Conservation (phyloP, 2,113 vertebrate genomes). For the Pavo muticus region DNA sequence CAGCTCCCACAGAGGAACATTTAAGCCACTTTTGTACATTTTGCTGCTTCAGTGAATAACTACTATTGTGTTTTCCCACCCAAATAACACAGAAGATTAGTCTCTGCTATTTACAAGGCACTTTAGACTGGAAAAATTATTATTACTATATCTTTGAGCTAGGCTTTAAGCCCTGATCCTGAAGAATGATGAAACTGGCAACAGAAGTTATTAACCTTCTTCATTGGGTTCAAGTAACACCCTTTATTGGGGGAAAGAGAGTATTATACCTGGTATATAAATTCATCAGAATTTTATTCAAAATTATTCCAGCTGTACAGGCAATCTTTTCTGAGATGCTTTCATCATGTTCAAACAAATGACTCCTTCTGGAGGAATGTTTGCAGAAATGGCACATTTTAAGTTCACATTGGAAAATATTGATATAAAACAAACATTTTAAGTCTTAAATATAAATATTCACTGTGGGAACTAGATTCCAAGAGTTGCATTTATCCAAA, state of each 20-base stretch:
- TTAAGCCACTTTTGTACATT: slow-evolving; percentile 1
- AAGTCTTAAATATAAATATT: background rate
- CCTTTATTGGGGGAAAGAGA: background rate
- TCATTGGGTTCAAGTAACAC: background rate
- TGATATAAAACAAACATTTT: slow-evolving; percentile 26
- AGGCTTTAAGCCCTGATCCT: background rate
- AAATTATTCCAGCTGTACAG: slow-evolving; percentile 4
- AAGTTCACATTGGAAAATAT: background rate
- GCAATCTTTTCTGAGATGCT: background rate
- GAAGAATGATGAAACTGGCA: background rate
- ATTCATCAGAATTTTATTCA: background rate
- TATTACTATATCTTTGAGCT: background rate
- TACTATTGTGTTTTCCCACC: background rate
- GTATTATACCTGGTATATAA: background rate
- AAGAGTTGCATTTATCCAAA: background rate
- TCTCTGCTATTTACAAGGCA: background rate
- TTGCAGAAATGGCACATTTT: background rate
- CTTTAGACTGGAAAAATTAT: background rate
- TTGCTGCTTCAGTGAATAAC: slow-evolving; percentile 8
- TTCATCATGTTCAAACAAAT: background rate
- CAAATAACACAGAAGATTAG: background rate
- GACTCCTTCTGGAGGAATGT: background rate
- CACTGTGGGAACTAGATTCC: background rate
- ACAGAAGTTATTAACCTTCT: background rate
- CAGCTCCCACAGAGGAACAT: slow-evolving; percentile 8